A percentile compares a stretch with the other conserved stretches of the same genome.
phyloP scores from a whole-genome alignment of 1,140 invertebrate genomes.

The Pseudomyrmex gracilis region DNA sequence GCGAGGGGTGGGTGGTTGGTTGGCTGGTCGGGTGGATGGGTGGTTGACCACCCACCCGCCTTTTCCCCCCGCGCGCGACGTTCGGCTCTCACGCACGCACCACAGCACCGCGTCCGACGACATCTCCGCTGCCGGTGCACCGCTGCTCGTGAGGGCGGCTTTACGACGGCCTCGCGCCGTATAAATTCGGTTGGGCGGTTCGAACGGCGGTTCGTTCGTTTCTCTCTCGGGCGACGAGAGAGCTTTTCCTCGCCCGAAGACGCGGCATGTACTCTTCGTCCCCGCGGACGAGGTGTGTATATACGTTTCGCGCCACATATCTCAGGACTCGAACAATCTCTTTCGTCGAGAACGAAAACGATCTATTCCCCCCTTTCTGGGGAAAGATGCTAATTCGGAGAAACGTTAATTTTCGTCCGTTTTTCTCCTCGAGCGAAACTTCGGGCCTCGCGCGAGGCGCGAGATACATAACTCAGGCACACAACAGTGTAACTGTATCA shows the following conservation, averaged over 20 bases:
- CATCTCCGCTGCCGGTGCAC: conserved; percentile 37
- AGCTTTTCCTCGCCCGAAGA: background rate
- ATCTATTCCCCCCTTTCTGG: background rate
- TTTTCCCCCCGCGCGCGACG: conserved; percentile 13
- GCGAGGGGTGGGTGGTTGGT: conserved; percentile 27
- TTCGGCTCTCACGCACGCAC: conserved; percentile 74
- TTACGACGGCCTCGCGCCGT: conserved; percentile 50
- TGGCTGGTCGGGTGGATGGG: conserved; percentile 35
- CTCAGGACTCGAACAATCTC: background rate
- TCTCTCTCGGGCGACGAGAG: background rate
- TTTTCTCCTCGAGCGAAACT: background rate
- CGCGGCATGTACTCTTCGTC: background rate
- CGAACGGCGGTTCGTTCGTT: background rate
- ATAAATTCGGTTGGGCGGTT: conserved; percentile 46
- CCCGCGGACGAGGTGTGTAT: no score
- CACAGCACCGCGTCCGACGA: conserved; percentile 58
- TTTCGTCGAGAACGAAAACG: background rate
- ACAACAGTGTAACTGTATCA: background rate
- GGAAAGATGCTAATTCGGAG: background rate
- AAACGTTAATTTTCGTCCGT: background rate
- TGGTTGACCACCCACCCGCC: conserved; percentile 66
- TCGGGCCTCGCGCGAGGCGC: no score
- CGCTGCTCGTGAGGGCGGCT: conserved; percentile 47
- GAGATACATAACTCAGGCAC: background rate
- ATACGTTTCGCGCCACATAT: background rate